Conservation (phyloP, 2,113 vertebrate species). For the Gymnarchus niloticus region DNA sequence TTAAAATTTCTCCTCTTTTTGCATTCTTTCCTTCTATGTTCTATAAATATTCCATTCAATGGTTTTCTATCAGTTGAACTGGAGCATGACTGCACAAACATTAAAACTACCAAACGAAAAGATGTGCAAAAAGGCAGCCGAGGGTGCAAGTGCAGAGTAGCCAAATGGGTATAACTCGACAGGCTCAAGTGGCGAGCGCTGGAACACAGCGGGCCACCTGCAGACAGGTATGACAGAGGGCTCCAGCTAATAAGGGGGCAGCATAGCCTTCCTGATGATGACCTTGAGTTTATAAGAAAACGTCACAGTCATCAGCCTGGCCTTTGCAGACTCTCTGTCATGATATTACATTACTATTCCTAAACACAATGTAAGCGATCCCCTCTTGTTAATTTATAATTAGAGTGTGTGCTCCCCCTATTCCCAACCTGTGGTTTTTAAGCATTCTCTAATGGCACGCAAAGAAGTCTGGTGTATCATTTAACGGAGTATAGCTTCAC, state of each 20-base stretch:
- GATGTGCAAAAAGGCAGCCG: background rate
- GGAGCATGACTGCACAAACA: background rate
- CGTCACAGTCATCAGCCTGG: background rate
- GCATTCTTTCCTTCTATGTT: background rate
- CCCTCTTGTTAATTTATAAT: slow-evolving; percentile 42
- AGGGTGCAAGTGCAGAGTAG: background rate
- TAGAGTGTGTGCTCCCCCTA: background rate
- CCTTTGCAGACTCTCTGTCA: slow-evolving; percentile 19
- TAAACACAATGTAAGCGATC: slow-evolving; percentile 46
- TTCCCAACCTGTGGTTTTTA: background rate
- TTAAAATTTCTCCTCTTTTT: background rate
- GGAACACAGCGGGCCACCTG: background rate
- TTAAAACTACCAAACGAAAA: background rate
- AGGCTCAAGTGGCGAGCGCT: background rate
- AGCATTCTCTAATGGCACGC: slow-evolving; percentile 9
- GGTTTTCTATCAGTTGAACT: background rate
- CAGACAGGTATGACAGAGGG: background rate
- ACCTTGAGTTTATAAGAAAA: background rate
- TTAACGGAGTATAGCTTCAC: background rate
- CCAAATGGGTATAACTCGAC: background rate
- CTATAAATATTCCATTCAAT: background rate
- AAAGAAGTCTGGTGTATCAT: background rate
- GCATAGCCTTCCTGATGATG: background rate
- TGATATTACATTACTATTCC: slow-evolving; percentile 48
- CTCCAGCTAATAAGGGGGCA: background rate